Conservation (phyloP, 2,888 invertebrate genomes). For the Hydroisotoma schaefferi region DNA sequence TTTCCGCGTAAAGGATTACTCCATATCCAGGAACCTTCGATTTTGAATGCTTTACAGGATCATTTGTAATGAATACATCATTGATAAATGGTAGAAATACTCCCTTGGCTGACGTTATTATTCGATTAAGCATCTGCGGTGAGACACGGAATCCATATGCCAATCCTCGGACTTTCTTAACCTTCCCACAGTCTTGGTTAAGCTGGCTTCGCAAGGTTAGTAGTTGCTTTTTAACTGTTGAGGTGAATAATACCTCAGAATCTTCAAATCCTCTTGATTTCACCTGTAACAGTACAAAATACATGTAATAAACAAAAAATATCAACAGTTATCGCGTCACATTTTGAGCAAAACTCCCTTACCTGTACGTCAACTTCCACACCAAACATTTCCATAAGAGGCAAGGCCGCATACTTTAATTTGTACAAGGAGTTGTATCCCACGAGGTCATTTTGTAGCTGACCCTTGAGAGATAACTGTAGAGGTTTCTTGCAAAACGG, state of each 20-base stretch:
- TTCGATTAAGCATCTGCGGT: slow-evolving; percentile 86
- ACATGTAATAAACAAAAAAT: not conserved
- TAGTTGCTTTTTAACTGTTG: slow-evolving; percentile 78
- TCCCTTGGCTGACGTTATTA: slow-evolving; percentile 89
- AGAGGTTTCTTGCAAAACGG: slow-evolving; percentile 92
- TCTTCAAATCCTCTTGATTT: slow-evolving; percentile 41
- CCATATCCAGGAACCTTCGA: slow-evolving; percentile 71
- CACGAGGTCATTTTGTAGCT: slow-evolving; percentile 42
- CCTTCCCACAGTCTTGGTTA: slow-evolving; percentile 71
- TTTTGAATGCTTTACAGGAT: slow-evolving; percentile 80
- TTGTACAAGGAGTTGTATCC: slow-evolving; percentile 48
- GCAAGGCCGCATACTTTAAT: slow-evolving; percentile 46
- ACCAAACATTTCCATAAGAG: slow-evolving; percentile 45
- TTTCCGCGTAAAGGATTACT: slow-evolving; percentile 43
- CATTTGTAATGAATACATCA: slow-evolving; percentile 92
- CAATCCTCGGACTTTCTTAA: slow-evolving; percentile 87
- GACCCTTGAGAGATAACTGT: slow-evolving; percentile 76
- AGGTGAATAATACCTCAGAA: slow-evolving; percentile 76
- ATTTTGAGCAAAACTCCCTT: no score
- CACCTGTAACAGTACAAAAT: slow-evolving; percentile 24
- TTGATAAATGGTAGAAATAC: slow-evolving; percentile 85
- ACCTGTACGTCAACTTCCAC: slow-evolving; percentile 45
- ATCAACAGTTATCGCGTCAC: not conserved
- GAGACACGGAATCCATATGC: slow-evolving; percentile 88
- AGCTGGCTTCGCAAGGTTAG: slow-evolving; percentile 63